These are phyloP conservation scores for Coryphaenoides rupestris DNA, from an alignment of 2,113 vertebrate genomes.

Conservation along the genomic window DNA sequence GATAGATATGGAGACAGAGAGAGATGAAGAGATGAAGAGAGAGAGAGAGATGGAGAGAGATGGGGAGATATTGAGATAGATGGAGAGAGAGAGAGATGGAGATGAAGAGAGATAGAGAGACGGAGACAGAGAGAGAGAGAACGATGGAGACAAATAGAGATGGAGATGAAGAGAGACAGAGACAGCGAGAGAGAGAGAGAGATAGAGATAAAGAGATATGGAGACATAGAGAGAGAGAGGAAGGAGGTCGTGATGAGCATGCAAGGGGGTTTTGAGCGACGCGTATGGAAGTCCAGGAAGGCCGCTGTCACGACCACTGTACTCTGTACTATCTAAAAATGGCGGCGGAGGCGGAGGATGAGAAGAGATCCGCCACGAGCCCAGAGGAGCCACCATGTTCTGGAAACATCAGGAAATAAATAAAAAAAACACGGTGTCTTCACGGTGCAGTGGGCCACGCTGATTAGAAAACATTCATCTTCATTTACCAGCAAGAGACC, in stretches of 20 bases:
- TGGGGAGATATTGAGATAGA: neutral
- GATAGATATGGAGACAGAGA: too few species aligned
- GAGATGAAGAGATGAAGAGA: too few species aligned
- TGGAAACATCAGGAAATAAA: constrained; percentile 35
- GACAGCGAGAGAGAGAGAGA: too few species aligned
- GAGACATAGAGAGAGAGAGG: too few species aligned
- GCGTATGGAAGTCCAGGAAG: neutral
- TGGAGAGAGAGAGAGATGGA: neutral
- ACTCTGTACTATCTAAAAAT: too few species aligned
- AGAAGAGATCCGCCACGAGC: constrained; percentile 7
- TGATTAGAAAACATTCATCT: constrained; percentile 64
- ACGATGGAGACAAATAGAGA: too few species aligned
- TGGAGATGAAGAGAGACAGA: too few species aligned
- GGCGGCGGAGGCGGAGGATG: neutral
- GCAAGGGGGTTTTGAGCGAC: neutral
- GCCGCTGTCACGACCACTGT: neutral
- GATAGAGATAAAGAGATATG: too few species aligned
- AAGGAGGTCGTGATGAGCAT: constrained; percentile 28
- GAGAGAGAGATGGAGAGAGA: neutral
- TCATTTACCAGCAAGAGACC: constrained; percentile 57
- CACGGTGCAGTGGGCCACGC: constrained; percentile 46
- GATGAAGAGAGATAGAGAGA: neutral
- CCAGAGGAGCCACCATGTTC: constrained; percentile 33
- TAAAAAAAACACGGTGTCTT: constrained; percentile 34
- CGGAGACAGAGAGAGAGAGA: neutral